Base-by-base conservation (phyloP, 2,888 invertebrate genomes). In the Microchrysa polita region DNA sequence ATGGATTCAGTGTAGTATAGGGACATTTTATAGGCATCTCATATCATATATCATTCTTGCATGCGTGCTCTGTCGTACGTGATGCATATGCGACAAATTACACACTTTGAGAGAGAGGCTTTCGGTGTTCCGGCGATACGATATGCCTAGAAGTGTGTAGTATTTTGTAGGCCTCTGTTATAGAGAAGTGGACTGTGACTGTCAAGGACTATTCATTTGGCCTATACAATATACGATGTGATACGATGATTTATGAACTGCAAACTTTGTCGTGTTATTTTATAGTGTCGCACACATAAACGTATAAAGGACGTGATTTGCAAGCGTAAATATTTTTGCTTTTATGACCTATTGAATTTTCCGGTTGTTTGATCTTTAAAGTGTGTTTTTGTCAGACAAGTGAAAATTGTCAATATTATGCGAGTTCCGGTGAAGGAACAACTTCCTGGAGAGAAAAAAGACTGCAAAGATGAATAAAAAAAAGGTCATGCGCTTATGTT, bases 241-340 rank as follows among this genome's bases (percentile, higher is more conserved):
- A 61, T 67, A 23, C 44, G 53, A 67, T 67, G 67, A 67, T 67
- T 67, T 67, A 67, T 67, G 52, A 53, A 67, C 53, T 67, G 48
- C 1, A 65, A 65, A 65, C 7, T 61, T 61, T 40, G 40, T 44
- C 42, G 65, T 65, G 48, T 14, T 67, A 22, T 23, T 16, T 14
- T 7, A 23, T 40, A 34, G 61, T 40, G 55, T 53, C 20, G 12
- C 16, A 14, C 23, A 23, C 22, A 27, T 61, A 61, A 40, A n/a
- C n/a, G n/a, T 16, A n/a, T 61, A 40, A n/a, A 40, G 61, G 16
- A 61, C 61, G 61, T 61, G 61, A 61, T 61, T 61, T 34, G 61
- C 40, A 40, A 61, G 40, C 61, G 16, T 27, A 61, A 61, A 14
- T 27, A 61, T n/a, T 61, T 34, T 34, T n/a, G n/a, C 40, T 61